Base-by-base conservation (phyloP, 1,140 invertebrate genomes). In the Brachystomella parvula region DNA sequence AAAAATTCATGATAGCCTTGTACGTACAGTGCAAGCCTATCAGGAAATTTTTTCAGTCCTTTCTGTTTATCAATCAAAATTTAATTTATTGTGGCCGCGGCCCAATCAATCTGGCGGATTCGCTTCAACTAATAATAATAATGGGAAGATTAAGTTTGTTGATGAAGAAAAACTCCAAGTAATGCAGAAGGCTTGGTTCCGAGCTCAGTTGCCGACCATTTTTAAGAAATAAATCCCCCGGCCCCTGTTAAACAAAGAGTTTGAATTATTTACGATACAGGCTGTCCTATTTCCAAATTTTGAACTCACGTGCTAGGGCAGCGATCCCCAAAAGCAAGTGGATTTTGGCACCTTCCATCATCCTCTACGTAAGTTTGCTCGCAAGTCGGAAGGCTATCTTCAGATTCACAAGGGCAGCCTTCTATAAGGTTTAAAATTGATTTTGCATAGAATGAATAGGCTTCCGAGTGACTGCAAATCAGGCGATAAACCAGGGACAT, bases 401-500 rank as follows among this genome's bases (percentile, higher is more conserved):
- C 49, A 15, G 49, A 53, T 12, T 53, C 49, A 26, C 49, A 53
- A 24, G 49, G 49, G 21, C 49, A 53, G 6, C 12, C 49, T 15
- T 53, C 21, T 6, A 17, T 17, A 24, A 6, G 3, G 6, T 53
- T 53, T 2, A 32, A 17, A 24, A 62, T 62, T 39, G 60, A 62
- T 12, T n/a, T 2, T 6, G 60, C 60, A 44, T 44, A 62, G 31
- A 39, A 62, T 3, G 6, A 9, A 26, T 62, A 62, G 19, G 60
- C 60, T 24, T 32, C 3, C 3, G 60, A 62, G 24, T 62, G 60
- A 39, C 33, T 47, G 60, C 60, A 62, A 21, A 62, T 35, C 3
- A 53, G 49, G 24, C 49, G 49, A 53, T 53, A 53, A 26, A 53
- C 24, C 12, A 53, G 21, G 12, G 49, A 53, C 12, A 24, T 6